Base-by-base conservation (phyloP, 1,140 invertebrate species). In the Hyles vespertilio region DNA sequence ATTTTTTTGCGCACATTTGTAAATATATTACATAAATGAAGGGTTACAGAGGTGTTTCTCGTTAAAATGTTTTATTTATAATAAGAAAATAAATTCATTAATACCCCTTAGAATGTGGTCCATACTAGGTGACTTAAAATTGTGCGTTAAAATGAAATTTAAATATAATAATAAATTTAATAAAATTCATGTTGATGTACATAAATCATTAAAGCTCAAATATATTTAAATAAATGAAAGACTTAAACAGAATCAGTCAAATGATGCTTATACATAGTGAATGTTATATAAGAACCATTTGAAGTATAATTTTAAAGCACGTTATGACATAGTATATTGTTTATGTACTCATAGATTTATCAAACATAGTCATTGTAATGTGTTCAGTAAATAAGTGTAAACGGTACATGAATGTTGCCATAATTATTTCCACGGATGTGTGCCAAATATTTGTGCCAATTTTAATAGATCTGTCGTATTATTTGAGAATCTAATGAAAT, bases 181-280 rank as follows among this genome's bases (percentile, higher is more conserved):
- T 47, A 52, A 73, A 78, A 76, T 65, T 47, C 57, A 65, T 63
- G 59, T 58, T 58, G 52, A 69, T 51, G 81, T 85, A 83, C 52
- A 84, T 81, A 84, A 69, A 76, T 81, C 84, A 84, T 79, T 67
- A 85, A 82, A 77, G 83, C 84, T 89, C 84, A 87, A 87, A 87
- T 85, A 80, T 82, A 79, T 80, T 70, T 82, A 79, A 81, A 79
- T 65, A 70, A 79, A 78, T 79, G 84, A 83, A 84, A 88, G 84
- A 88, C 84, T 88, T 87, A 71, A 79, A 78, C 63, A 76, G 65
- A 81, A 67, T 77, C 69, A 69, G 69, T 78, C 74, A 73, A 83
- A 44, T 43, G 22, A 77, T 63, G 79, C 79, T 87, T 84, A 63
- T 83, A 84, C 77, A 73, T 81, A 83, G 75, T 79, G 67, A 69